Conservation (phyloP, 2,888 invertebrate genomes). For the Tromatobia lineatoria region DNA sequence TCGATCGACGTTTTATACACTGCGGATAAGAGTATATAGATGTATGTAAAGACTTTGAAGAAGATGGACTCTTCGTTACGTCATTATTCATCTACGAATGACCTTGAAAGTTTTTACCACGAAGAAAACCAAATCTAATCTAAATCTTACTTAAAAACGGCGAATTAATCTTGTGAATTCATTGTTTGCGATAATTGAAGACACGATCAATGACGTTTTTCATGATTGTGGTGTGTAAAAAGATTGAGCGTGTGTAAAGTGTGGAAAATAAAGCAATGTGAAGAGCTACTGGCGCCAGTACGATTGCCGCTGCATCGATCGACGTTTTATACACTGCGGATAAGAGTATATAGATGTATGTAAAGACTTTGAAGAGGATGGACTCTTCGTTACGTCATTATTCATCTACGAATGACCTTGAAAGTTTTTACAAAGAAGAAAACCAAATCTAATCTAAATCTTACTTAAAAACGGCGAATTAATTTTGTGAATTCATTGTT, state of each 20-base stretch:
- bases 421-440: not conserved
- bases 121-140: not conserved
- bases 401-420: constrained; percentile 15
- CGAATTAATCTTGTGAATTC: not conserved
- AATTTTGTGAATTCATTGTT: not conserved
- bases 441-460: not conserved
- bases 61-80: constrained; percentile 71
- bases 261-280: not conserved
- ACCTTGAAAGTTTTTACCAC: constrained; percentile 1
- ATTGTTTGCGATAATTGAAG: not conserved
- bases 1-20: constrained; percentile 63
- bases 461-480: not conserved
- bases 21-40: constrained; percentile 7
- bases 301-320: constrained; percentile 67
- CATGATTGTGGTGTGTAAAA: not conserved
- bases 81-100: not conserved
- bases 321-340: not conserved
- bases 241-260: not conserved
- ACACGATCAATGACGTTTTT: not conserved
- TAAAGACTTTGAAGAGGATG: constrained; percentile 73
- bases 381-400: constrained; percentile 55
- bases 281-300: constrained; percentile 26
- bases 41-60: constrained; percentile 65
- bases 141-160: not conserved
- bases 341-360: constrained; percentile 12